Base-by-base conservation (phyloP, 2,888 invertebrate species). In the Cylloceria caligata region DNA sequence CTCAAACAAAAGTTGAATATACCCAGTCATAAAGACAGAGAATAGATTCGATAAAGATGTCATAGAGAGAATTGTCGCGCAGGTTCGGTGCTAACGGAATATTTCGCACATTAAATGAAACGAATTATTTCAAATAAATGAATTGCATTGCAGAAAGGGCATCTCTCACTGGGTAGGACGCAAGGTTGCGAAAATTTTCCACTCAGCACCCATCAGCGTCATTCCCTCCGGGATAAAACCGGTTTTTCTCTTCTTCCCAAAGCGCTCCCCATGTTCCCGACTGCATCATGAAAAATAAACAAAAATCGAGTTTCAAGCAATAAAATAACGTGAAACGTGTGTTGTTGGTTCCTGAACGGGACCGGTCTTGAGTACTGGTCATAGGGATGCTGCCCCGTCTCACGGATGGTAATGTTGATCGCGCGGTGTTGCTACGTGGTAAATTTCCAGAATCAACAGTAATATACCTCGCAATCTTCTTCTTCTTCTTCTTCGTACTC, bases 361-460 rank as follows among this genome's bases (percentile, higher is more conserved):
- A 73, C 64, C 73, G 73, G 77, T 73, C 64, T 36, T 16, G 19
- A 30, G 36, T 69, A 81, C 77, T 69, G 81, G 73, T 73, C 81
- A 77, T 64, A 69, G 62, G 52, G 42, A 77, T 39, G 39, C 62
- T 55, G 55, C 30, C 21, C 34, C 21, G 24, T 27, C 68, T 27
- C 42, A 13, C 11, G 9, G 1, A 4, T 21, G n/a, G 19, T 39
- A 36, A 24, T 72, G 19, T 57, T 64, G 21, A 69, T 36, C 16
- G 30, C 9, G 11, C 45, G 16, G 19, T 13, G 16, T 39, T 39
- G 34, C 19, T 5, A 42, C 45, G 7, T 1, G 36, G 69, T 39
- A 36, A 57, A 34, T 68, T 68, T 36, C n/a, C 24, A 49, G 60
- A 45, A 52, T 24, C 24, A 3, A 39, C 36, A 30, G 30, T n/a